Percentiles rank a stretch among this genome's conserved stretches.
Conservation (phyloP, 2,113 vertebrate genomes). For the Vidua chalybeata region DNA sequence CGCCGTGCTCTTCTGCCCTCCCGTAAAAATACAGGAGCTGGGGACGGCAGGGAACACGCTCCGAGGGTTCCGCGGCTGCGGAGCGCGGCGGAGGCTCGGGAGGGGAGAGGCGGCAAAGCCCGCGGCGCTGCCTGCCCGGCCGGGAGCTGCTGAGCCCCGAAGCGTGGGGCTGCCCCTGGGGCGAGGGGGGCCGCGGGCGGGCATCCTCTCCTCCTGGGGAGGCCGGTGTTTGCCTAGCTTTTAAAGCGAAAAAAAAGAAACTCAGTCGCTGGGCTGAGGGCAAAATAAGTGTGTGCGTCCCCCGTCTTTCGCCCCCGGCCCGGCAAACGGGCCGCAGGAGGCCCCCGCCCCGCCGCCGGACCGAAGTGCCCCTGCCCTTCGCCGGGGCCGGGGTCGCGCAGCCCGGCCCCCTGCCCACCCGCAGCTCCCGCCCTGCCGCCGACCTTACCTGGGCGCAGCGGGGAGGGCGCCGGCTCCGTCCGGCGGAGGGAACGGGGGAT, state of each 20-base stretch:
- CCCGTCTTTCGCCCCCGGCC: neutral
- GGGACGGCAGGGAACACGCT: neutral
- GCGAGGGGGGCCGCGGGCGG: too few relatives aligned
- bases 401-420: neutral
- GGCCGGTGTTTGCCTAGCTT: neutral
- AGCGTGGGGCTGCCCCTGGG: neutral
- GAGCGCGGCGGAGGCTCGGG: neutral
- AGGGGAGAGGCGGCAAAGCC: neutral
- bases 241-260: neutral
- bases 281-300: neutral
- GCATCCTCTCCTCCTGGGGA: neutral
- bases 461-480: neutral
- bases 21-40: neutral
- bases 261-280: neutral
- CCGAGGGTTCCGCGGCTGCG: neutral
- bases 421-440: neutral
- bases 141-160: neutral
- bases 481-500: neutral
- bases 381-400: neutral
- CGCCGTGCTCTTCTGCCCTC: neutral
- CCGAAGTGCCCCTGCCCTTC: neutral
- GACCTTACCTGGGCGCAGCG: slow-evolving; percentile 13
- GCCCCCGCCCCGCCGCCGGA: neutral
- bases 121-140: neutral
- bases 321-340: neutral